Base-by-base conservation (phyloP, 2,888 invertebrate species). In the Melitaea athalia region DNA sequence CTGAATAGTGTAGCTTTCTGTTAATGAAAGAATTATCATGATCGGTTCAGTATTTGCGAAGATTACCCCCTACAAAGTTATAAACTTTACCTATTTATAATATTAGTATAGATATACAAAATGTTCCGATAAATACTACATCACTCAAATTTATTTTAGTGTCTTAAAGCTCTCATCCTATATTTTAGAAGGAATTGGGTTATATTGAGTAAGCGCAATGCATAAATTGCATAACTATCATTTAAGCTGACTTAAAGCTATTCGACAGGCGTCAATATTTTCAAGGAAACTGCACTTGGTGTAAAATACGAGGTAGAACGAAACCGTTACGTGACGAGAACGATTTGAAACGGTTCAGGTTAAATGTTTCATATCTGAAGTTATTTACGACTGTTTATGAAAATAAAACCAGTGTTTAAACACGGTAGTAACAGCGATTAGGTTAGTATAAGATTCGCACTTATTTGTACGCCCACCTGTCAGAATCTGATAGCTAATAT, bases 201-300 rank as follows among this genome's bases (percentile, higher is more conserved):
- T 31, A 15, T 38, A 10, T 15, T 5, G 33, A 64, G 33, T 47
- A 12, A 49, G 33, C 47, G 17, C 17, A 12, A 15, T 31, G 45
- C 57, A 55, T 67, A 60, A 67, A 59, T 66, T 63, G 45, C 55
- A 57, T 14, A 24, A 17, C 70, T 43, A 38, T 64, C 64, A 52
- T 55, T 47, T 61, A 53, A 55, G 52, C 50, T 47, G 33, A 57
- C n/a, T 63, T 63, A 64, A 50, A 67, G 67, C 63, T 50, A 12
- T 55, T 50, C 67, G 64, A 70, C 59, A 67, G 38, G 47, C 64
- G 64, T 67, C 70, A 64, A 70, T 70, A 63, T 63, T 67, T 70
- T 67, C 57, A 59, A 67, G 59, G 60, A 68, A 68, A 68, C 53
- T 64, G 63, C 63, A 60, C 63, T 68, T 53, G 52, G 64, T 45